phyloP scores from a whole-genome alignment of 2,888 invertebrate genomes.

The Caradrina clavipalpis region DNA sequence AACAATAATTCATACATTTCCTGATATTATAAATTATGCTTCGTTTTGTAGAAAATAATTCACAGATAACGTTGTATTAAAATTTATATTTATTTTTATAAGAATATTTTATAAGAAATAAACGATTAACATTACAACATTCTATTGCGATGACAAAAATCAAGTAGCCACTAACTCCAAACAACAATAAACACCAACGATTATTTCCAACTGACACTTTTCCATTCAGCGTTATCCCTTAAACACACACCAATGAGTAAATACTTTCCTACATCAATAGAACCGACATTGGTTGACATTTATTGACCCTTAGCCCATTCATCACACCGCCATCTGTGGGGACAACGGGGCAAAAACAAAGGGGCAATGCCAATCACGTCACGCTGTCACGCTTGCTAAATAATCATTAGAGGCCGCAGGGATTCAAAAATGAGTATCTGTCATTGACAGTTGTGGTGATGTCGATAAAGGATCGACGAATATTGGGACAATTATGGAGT shows the following conservation, averaged over 20 bases:
- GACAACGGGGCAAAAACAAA: slow-evolving; percentile 67
- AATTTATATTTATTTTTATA: no score
- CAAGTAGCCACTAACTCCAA: background rate
- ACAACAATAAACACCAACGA: slow-evolving; percentile 34
- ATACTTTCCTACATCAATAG: slow-evolving; percentile 64
- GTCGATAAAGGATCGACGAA: background rate
- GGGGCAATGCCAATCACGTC: slow-evolving; percentile 59
- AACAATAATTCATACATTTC: no score
- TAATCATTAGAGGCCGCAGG: slow-evolving; percentile 44
- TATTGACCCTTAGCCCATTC: slow-evolving; percentile 67
- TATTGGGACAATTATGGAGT: background rate
- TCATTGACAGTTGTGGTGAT: slow-evolving; percentile 31
- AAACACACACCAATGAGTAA: slow-evolving; percentile 61
- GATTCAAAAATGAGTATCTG: slow-evolving; percentile 55
- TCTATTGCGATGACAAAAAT: slow-evolving; percentile 5
- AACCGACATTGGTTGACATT: slow-evolving; percentile 66
- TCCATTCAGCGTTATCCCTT: slow-evolving; percentile 49
- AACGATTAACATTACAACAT: no score
- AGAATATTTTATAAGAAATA: no score
- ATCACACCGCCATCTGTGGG: slow-evolving; percentile 64
- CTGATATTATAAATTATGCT: no score
- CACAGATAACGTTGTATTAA: no score
- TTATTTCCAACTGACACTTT: slow-evolving; percentile 37
- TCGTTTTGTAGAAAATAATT: no score
- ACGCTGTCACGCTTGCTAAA: slow-evolving; percentile 42